These are phyloP conservation scores for Agrotis ipsilon DNA, from an alignment of 2,888 invertebrate genomes.

Conservation along the genomic window DNA sequence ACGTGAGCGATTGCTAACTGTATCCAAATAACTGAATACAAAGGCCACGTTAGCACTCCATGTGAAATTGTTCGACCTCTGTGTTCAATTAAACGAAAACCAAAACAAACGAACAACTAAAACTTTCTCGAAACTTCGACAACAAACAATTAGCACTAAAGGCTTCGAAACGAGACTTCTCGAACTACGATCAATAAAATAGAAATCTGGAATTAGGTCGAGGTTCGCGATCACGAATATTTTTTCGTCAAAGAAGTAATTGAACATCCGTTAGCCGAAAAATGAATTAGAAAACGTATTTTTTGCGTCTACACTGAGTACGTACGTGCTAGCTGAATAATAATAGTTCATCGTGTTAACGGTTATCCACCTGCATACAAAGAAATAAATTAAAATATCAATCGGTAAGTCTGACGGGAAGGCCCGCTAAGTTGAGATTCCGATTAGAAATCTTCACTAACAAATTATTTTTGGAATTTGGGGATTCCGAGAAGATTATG, in stretches of 20 bases:
- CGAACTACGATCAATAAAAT: conserved; percentile 43
- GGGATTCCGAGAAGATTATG: conserved; percentile 19
- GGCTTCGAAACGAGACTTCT: conserved; percentile 31
- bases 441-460: conserved; percentile 18
- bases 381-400: conserved; percentile 34
- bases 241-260: conserved; percentile 50
- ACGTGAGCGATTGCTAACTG: conserved; percentile 49
- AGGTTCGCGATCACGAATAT: conserved; percentile 36
- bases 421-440: conserved; percentile 18
- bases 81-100: conserved; percentile 53
- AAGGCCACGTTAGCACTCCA: conserved; percentile 57
- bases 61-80: conserved; percentile 55
- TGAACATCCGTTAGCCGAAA: conserved; percentile 49
- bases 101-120: conserved; percentile 41
- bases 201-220: conserved; percentile 46
- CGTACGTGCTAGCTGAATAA: conserved; percentile 39
- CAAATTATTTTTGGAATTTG: conserved; percentile 23
- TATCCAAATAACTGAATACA: conserved; percentile 59
- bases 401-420: conserved; percentile 26
- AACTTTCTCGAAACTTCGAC: conserved; percentile 48
- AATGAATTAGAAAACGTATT: conserved; percentile 49
- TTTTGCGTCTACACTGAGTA: conserved; percentile 28
- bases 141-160: conserved; percentile 46
- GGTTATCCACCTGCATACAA: conserved; percentile 42
- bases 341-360: conserved; percentile 41